These are phyloP conservation scores for Hirtodrosophila duncani DNA, from an alignment of 2,888 invertebrate species.

Conservation along the genomic window DNA sequence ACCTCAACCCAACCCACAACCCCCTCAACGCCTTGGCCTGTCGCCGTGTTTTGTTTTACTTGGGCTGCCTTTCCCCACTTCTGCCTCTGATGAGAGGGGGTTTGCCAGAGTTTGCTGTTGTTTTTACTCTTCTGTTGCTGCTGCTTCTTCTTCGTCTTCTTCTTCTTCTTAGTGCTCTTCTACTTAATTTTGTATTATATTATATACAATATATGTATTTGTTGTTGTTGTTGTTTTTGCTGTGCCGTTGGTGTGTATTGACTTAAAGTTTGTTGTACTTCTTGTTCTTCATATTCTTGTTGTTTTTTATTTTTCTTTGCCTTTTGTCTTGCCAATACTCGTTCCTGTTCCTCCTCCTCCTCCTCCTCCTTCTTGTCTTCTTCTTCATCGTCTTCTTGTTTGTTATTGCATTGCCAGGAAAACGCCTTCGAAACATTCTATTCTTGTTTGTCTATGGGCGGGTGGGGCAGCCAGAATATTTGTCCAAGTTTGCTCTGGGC, in stretches of 20 bases:
- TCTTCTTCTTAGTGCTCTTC: constrained; percentile 12
- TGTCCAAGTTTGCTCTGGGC: constrained; percentile 20
- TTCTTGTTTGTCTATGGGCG: constrained; percentile 26
- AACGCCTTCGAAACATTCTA: constrained; percentile 60
- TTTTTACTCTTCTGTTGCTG: constrained; percentile 21
- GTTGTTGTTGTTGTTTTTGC: constrained; percentile 16
- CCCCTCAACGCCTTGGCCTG: constrained; percentile 24
- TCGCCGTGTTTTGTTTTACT: constrained; percentile 53
- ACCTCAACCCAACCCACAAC: constrained; percentile 1
- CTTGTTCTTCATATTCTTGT: constrained; percentile 40
- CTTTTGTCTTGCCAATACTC: constrained; percentile 35
- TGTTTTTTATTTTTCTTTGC: constrained; percentile 26
- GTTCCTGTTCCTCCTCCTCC: constrained; percentile 15
- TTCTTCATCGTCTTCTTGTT: constrained; percentile 4
- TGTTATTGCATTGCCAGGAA: constrained; percentile 46
- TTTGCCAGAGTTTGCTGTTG: constrained; percentile 47
- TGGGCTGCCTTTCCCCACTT: constrained; percentile 31
- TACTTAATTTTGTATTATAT: constrained; percentile 62
- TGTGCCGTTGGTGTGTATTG: constrained; percentile 52
- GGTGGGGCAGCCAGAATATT: neutral
- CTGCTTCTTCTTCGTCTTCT: constrained; percentile 11
- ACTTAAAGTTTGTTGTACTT: constrained; percentile 69
- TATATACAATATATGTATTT: constrained; percentile 24
- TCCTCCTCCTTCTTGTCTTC: neutral
- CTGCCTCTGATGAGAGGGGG: constrained; percentile 16